phyloP scores from a whole-genome alignment of 1,140 invertebrate species.

The Drosophila sproati region DNA sequence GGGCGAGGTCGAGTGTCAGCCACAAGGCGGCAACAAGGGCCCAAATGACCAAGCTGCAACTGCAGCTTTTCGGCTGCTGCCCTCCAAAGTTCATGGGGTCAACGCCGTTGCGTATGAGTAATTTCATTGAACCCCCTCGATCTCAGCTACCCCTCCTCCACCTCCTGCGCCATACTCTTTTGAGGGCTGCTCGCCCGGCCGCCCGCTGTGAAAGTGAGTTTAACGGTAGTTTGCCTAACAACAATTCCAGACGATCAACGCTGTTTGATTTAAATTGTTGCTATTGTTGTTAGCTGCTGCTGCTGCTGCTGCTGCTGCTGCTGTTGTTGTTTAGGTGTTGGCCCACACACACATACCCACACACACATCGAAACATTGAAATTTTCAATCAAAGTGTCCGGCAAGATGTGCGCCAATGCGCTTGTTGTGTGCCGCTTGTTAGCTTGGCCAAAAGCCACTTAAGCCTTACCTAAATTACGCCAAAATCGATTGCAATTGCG shows the following conservation, averaged over 20 bases:
- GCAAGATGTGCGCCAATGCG: constrained; percentile 1
- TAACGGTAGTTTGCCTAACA: constrained; percentile 82
- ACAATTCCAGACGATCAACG: constrained; percentile 64
- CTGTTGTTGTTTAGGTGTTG: constrained; percentile 39
- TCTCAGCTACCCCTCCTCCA: neutral
- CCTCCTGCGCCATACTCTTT: neutral
- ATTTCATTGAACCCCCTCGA: constrained; percentile 9
- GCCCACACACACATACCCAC: constrained; percentile 41
- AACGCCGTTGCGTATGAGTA: constrained; percentile 44
- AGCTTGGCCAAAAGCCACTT: constrained; percentile 59
- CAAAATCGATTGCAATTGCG: constrained; percentile 83
- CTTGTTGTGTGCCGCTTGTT: constrained; percentile 50
- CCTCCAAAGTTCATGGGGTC: constrained; percentile 22
- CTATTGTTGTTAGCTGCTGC: constrained; percentile 38
- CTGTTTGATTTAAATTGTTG: constrained; percentile 79
- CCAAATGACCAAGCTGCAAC: constrained; percentile 25
- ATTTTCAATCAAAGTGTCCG: constrained; percentile 48
- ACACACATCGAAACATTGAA: constrained; percentile 1
- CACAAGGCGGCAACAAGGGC: constrained; percentile 59
- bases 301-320: constrained; percentile 58
- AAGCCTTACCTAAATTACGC: constrained; percentile 79
- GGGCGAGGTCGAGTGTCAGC: constrained; percentile 68
- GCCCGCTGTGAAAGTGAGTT: constrained; percentile 79
- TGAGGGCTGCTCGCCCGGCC: neutral
- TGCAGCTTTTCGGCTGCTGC: constrained; percentile 4